Base-by-base conservation (phyloP, 2,113 vertebrate genomes). In the Thymallus thymallus region DNA sequence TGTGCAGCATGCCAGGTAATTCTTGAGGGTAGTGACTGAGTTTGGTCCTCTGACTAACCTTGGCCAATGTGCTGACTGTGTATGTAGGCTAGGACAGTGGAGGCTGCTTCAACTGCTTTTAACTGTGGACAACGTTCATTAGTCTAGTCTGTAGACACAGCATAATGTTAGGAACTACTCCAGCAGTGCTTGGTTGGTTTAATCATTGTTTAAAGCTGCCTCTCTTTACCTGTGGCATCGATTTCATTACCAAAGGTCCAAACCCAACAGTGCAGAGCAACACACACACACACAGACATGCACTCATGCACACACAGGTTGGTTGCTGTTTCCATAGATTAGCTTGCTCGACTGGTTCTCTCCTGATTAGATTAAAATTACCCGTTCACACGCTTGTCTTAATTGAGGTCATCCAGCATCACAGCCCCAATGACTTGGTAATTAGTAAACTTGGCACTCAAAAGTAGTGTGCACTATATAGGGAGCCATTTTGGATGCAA, bases 291-390 rank as follows among this genome's bases (percentile, higher is more conserved):
- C 35, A 41, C 35, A 41, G 35, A 41, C 35, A 41, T 10, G 35
- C 35, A 51, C 79, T 77, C 14, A 1, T 2, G 12, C 51, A 51
- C 1, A 23, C 83, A 79, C 69, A 82, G 75, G 73, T 78, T 78
- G 74, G 30, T 45, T 79, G 85, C 71, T 66, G 83, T 81, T 73
- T 74, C 79, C 83, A 77, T 88, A 85, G 78, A 88, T 77, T 80
- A 80, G 78, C 86, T 82, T 87, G 82, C 82, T 69, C 73, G 78
- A 84, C 89, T 82, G 77, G 86, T 85, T 84, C 84, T 83, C 73
- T 78, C 74, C 78, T 82, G 82, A 88, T 87, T 87, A 81, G 69
- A 86, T 86, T 89, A 75, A 82, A 90, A 90, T 85, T 71, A 86
- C 85, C 80, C 79, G 81, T 85, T 82, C 78, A 85, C 78, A 86